A percentile compares a stretch with the other conserved stretches of the same genome.
These are phyloP conservation scores for Pelagia noctiluca DNA, from an alignment of 30 jellyfish, hydroid and myxozoan species.

Conservation along the genomic window DNA sequence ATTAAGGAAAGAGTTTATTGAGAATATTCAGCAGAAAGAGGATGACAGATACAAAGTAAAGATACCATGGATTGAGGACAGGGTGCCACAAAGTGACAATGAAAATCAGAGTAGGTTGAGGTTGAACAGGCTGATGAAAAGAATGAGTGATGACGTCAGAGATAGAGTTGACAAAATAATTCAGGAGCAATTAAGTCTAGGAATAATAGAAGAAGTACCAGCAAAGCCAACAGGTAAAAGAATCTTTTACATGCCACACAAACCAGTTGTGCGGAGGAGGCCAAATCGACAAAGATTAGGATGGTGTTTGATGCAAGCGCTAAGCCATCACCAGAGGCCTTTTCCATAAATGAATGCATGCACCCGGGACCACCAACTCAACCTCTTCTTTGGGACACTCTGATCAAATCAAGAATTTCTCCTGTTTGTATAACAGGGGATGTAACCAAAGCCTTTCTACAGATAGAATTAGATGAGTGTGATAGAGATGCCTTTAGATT, in stretches of 20 bases:
- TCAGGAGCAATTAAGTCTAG: slow-evolving; percentile 34
- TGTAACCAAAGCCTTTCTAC: not conserved
- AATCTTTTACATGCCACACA: slow-evolving; percentile 57
- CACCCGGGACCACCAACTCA: slow-evolving; percentile 69
- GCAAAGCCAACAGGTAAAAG: slow-evolving; percentile 34
- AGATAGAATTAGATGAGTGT: not conserved
- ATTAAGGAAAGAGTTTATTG: not conserved
- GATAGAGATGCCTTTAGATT: not conserved
- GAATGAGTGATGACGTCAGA: not conserved
- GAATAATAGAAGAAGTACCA: slow-evolving; percentile 62
- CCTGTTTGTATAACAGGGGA: slow-evolving; percentile 34
- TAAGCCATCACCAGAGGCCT: slow-evolving; percentile 52
- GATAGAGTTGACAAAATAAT: slow-evolving; percentile 34
- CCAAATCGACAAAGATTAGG: slow-evolving; percentile 35
- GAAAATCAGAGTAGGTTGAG: slow-evolving; percentile 52
- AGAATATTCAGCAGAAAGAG: not conserved
- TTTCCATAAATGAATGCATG: slow-evolving; percentile 60
- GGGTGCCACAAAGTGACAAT: slow-evolving; percentile 58
- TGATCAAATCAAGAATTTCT: slow-evolving; percentile 56
- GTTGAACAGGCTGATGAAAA: not conserved
- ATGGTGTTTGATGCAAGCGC: slow-evolving; percentile 78
- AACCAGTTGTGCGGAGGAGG: slow-evolving; percentile 64
- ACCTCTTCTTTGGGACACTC: slow-evolving; percentile 61
- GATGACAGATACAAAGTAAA: slow-evolving; percentile 37
- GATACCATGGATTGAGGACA: slow-evolving; percentile 66